Conservation (phyloP, 2,797 vertebrate genomes). For the Pseudopleuronectes americanus region DNA sequence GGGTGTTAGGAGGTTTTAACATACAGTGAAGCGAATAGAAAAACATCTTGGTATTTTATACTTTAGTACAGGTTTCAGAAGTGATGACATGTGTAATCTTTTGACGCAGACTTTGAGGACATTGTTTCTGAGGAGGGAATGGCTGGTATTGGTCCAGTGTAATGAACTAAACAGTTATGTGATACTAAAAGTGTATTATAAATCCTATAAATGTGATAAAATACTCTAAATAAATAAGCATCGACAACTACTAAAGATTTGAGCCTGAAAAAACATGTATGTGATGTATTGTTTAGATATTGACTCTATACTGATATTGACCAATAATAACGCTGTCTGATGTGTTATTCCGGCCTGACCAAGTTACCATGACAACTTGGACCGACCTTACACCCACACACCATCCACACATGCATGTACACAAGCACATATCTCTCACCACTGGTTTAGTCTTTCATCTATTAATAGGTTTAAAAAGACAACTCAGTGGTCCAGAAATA, state of each 20-base stretch:
- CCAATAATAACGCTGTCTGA: neutral
- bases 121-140: no score
- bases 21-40: no score
- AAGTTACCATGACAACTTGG: neutral
- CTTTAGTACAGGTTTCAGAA: no score
- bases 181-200: neutral
- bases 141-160: no score
- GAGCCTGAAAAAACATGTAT: neutral
- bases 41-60: no score
- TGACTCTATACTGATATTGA: neutral
- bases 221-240: neutral
- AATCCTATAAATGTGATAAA: neutral
- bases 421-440: slow-evolving; percentile 4
- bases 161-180: no score
- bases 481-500: slow-evolving; percentile 45
- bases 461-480: slow-evolving; percentile 47
- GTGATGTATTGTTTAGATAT: neutral
- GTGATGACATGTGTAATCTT: no score
- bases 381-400: neutral
- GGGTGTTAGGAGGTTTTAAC: no score
- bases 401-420: neutral
- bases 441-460: slow-evolving; percentile 32
- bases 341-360: neutral
- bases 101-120: no score
- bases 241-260: neutral